Conservation (phyloP, 2,113 vertebrate species). For the Paramormyrops kingsleyae region DNA sequence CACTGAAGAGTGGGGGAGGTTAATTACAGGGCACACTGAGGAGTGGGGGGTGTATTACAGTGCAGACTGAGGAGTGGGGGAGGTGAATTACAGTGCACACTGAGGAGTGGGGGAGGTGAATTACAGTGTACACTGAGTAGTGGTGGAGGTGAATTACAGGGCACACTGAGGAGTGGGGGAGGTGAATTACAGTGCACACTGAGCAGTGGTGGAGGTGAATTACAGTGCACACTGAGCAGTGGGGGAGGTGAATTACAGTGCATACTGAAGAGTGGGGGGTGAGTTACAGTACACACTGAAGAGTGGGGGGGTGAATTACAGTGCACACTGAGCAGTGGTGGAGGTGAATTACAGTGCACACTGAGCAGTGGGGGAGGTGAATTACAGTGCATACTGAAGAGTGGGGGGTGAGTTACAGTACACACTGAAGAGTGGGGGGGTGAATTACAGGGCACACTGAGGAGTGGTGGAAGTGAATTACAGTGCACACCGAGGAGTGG, state of each 20-base stretch:
- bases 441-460: neutral
- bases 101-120: neutral
- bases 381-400: too few species aligned
- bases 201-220: neutral
- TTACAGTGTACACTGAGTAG: too few species aligned
- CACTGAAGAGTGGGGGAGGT: neutral
- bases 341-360: too few species aligned
- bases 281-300: too few species aligned
- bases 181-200: neutral
- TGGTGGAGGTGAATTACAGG: too few species aligned
- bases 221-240: neutral
- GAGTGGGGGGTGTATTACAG: neutral
- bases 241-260: neutral
- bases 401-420: neutral
- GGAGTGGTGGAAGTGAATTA: too few species aligned
- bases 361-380: too few species aligned
- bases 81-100: neutral
- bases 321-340: neutral
- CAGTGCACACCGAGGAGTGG: neutral
- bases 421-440: neutral
- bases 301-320: neutral
- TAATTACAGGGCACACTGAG: neutral
- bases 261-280: neutral
- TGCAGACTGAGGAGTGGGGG: neutral
- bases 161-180: too few species aligned